These are phyloP conservation scores for Anthophora plumipes DNA, from an alignment of 2,888 invertebrate species.

Conservation along the genomic window DNA sequence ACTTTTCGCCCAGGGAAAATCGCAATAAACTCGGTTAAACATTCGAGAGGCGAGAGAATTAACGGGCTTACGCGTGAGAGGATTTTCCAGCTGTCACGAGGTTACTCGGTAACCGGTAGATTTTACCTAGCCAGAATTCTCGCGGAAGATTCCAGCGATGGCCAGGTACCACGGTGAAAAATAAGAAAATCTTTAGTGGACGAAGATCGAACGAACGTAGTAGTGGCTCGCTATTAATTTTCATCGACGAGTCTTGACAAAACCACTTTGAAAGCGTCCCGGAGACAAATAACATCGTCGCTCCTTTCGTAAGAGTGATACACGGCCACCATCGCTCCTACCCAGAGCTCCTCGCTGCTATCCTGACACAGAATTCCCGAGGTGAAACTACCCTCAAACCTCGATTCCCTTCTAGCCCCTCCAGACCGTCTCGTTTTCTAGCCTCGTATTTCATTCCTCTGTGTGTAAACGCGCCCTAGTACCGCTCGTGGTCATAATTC, in stretches of 20 bases:
- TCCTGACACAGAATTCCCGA: slow-evolving; percentile 66
- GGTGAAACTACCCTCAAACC: slow-evolving; percentile 63
- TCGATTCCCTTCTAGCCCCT: slow-evolving; percentile 26
- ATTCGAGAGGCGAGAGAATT: slow-evolving; percentile 16
- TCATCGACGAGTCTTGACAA: slow-evolving; percentile 68
- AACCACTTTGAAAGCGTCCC: slow-evolving; percentile 66
- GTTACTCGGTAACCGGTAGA: background rate
- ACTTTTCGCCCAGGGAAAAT: slow-evolving; percentile 28
- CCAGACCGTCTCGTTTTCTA: slow-evolving; percentile 43
- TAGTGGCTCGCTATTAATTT: slow-evolving; percentile 59
- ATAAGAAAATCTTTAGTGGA: slow-evolving; percentile 52
- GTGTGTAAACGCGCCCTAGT: slow-evolving; percentile 46
- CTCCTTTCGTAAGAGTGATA: slow-evolving; percentile 66
- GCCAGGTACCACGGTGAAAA: slow-evolving; percentile 25
- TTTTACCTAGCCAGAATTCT: background rate
- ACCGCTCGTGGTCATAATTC: slow-evolving; percentile 62
- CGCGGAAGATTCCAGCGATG: background rate
- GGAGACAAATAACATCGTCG: slow-evolving; percentile 66
- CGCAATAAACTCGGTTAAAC: slow-evolving; percentile 24
- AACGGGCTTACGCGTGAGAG: slow-evolving; percentile 12
- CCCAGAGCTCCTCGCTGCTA: slow-evolving; percentile 50
- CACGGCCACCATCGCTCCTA: slow-evolving; percentile 67
- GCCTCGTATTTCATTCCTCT: slow-evolving; percentile 67
- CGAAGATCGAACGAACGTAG: slow-evolving; percentile 53
- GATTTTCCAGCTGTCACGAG: slow-evolving; percentile 27